These are phyloP conservation scores for Dinoponera quadriceps DNA, from an alignment of 1,140 invertebrate species.

Conservation along the genomic window DNA sequence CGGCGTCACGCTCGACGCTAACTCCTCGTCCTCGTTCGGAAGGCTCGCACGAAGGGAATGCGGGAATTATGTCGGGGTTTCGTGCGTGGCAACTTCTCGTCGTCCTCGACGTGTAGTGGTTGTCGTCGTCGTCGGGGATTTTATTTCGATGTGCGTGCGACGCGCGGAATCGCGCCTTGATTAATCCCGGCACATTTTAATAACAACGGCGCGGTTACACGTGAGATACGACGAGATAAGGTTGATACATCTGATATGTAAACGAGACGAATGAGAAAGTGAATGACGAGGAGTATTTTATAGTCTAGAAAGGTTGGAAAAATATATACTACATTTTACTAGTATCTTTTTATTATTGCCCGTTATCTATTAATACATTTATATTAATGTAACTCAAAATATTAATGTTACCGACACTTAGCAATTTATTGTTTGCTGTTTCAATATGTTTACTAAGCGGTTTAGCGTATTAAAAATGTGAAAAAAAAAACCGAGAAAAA, in stretches of 20 bases:
- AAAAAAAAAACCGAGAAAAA: no score
- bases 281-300: background rate
- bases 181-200: background rate
- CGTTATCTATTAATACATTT: no score
- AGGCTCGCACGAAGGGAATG: background rate
- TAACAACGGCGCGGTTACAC: background rate
- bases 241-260: background rate
- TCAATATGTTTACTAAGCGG: no score
- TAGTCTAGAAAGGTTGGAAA: background rate
- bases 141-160: background rate
- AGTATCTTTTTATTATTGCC: no score
- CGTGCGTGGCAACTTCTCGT: slow-evolving; percentile 17
- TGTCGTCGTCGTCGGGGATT: slow-evolving; percentile 1
- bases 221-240: no score
- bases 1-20: slow-evolving; percentile 55
- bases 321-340: no score
- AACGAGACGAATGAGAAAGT: background rate
- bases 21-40: slow-evolving; percentile 11
- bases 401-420: no score
- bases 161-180: background rate
- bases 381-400: no score
- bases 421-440: no score
- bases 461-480: no score
- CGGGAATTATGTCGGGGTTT: slow-evolving; percentile 25
- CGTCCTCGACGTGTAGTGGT: no score